Base-by-base conservation (phyloP, 2,797 vertebrate species). In the Coregonus sp. region DNA sequence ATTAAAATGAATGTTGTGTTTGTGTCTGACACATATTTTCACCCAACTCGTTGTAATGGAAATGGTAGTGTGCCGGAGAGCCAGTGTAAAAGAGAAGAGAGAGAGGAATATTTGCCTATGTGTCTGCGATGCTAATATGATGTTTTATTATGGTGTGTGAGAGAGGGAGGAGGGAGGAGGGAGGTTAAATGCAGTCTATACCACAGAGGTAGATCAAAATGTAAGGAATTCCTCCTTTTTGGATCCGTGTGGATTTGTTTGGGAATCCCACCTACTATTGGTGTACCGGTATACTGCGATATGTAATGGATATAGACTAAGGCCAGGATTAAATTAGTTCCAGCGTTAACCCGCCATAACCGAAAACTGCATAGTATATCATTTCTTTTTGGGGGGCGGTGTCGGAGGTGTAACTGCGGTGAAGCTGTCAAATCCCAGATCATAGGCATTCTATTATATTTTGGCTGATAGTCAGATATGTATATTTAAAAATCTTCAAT, bases 1-100 rank as follows among this genome's bases (percentile, higher is more conserved):
- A 92, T 93, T 94, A 91, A 92, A 93, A 93, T 93, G 81, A 91
- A 92, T 92, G 90, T 79, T 76, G 85, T 92, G 88, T 92, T 92
- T 92, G 91, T 90, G 84, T 88, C 88, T 87, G 87, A 84, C 69
- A 86, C 87, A 89, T 87, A 89, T 89, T 91, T 89, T 89, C 85
- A 87, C 68, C 66, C 84, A 90, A 91, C 86, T 86, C 86, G 90
- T 90, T 91, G 89, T 92, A 90, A 93, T 90, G 89, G 91, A 93
- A 92, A 92, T 90, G 86, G 90, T 77, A 65, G 59, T 71, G 59
- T 40, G 56, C 20, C 16, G 35, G 51, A 73, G 73, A 73, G 70
- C 54, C 15, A 11, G 47, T 25, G 70, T 72, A 16, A 35, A 59
- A 11, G 73, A 61, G 61, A 25, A 56, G 69, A 72, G 37, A 47